Base-by-base conservation (phyloP, 2,113 vertebrate genomes). In the Microcebus griseorufus region DNA sequence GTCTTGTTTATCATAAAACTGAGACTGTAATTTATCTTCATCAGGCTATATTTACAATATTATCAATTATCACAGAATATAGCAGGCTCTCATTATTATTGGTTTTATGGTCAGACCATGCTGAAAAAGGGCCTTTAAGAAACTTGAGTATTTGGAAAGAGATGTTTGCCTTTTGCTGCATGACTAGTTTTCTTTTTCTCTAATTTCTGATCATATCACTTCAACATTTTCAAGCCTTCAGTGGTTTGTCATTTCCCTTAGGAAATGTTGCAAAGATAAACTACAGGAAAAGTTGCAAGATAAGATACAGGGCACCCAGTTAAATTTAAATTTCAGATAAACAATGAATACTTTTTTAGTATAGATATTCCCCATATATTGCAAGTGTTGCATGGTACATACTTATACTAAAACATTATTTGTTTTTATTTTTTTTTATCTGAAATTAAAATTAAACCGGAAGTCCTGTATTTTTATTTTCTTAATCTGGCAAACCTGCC, bases 281-380 rank as follows among this genome's bases (percentile, higher is more conserved):
- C 89, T 90, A 55, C 0, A 81, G 3, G 51, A 78, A 75, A 75
- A 85, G 32, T 84, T 92, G 8, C 4, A 64, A 88, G n/a, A 81
- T 79, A 78, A 95, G 96, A 89, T 83, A 53, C 0, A 67, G 4
- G 48, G 34, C 22, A 55, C 0, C 39, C 16, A 62, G 78, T 96
- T 88, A 82, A 93, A 88, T 88, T 64, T 95, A 51, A 86, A 91
- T 89, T 94, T 95, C 37, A 92, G 32, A 72, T 32, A 96, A 94
- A 86, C 29, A 88, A 82, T 17, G 29, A 90, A 82, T 83, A 75
- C 11, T 29, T 75, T 86, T 79, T 79, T 55, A 69, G 9, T 79
- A 0, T 88, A 73, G 83, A n/a, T 72, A 55, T 62, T 25, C 3
- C 20, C 29, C 16, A 48, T 22, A 64, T 75, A 78, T n/a, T 88